Evolutionary conservation across 2,888 invertebrate species (phyloP).

Genomic region (Choreutis nemorana): DNA sequence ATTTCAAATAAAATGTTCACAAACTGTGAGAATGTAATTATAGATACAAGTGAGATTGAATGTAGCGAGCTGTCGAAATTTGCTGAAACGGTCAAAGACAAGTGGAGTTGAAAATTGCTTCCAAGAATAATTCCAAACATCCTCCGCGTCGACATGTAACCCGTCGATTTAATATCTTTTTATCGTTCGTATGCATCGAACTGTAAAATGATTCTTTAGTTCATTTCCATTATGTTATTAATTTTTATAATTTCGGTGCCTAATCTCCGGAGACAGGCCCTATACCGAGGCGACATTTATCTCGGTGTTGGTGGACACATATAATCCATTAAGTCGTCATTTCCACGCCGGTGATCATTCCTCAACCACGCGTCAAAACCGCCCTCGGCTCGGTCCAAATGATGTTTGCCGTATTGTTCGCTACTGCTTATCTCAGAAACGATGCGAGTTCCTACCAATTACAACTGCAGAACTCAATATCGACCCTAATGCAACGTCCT

Average conservation of each 20-base stretch:
- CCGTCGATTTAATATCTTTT: constrained; percentile 25
- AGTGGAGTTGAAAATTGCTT: too few species aligned
- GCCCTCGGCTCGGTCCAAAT: constrained; percentile 42
- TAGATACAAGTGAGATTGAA: constrained; percentile 4
- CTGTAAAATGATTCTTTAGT: constrained; percentile 44
- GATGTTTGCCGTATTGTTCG: constrained; percentile 58
- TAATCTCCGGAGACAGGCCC: constrained; percentile 54
- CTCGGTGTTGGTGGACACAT: constrained; percentile 60
- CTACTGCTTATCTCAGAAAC: constrained; percentile 50
- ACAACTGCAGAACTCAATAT: constrained; percentile 23
- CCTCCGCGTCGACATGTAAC: constrained; percentile 19
- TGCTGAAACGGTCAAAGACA: too few species aligned
- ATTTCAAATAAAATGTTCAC: background rate
- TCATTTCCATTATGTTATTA: constrained; percentile 57
- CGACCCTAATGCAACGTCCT: constrained; percentile 33
- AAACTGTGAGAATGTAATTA: constrained; percentile 5
- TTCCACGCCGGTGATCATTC: constrained; percentile 63
- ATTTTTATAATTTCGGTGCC: constrained; percentile 56
- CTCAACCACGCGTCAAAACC: constrained; percentile 59
- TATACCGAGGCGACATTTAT: constrained; percentile 59
- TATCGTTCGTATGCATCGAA: constrained; percentile 34
- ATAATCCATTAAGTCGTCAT: constrained; percentile 67
- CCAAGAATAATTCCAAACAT: constrained; percentile 21
- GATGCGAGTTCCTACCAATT: constrained; percentile 32
- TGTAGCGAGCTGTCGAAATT: too few species aligned